These are phyloP conservation scores for Charina bottae DNA, from an alignment of 2,113 vertebrate genomes.

Conservation along the genomic window DNA sequence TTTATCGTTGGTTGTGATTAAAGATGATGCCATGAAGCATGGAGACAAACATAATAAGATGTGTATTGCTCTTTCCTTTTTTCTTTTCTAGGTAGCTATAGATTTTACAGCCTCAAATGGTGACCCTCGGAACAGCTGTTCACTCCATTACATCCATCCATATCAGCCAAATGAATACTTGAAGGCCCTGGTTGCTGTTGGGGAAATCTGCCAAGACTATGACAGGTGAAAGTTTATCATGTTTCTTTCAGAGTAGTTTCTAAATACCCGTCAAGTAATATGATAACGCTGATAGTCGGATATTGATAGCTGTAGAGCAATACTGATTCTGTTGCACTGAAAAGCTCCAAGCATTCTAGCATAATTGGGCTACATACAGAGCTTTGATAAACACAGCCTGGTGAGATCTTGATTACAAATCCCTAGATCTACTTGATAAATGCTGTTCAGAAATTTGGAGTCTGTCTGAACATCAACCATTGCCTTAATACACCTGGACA, in stretches of 20 bases:
- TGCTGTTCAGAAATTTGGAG: background rate
- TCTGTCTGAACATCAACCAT: background rate
- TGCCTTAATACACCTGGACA: background rate
- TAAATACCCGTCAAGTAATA: slow-evolving; percentile 31
- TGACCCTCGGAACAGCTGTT: slow-evolving; percentile 96
- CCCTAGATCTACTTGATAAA: background rate
- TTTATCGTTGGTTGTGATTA: background rate
- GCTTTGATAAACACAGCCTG: background rate
- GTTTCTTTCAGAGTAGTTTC: slow-evolving; percentile 24
- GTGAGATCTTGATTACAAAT: background rate
- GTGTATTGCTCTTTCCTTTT: slow-evolving; percentile 17
- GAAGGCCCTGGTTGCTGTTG: slow-evolving; percentile 95
- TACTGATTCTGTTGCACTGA: background rate
- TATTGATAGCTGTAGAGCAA: background rate
- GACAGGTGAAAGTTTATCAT: slow-evolving; percentile 83
- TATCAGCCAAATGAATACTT: slow-evolving; percentile 97
- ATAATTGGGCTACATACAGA: background rate
- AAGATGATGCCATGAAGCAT: accelerated
- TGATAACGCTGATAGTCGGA: slow-evolving; percentile 39
- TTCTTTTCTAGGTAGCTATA: slow-evolving; percentile 89
- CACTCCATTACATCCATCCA: slow-evolving; percentile 97
- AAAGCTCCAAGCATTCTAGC: background rate
- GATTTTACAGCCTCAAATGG: slow-evolving; percentile 98
- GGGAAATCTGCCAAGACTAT: slow-evolving; percentile 99
- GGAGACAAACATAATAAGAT: background rate